A percentile compares a stretch with the other conserved stretches of the same genome.
These are phyloP conservation scores for Vireo griseus DNA, from an alignment of 2,797 vertebrate species.

Conservation along the genomic window DNA sequence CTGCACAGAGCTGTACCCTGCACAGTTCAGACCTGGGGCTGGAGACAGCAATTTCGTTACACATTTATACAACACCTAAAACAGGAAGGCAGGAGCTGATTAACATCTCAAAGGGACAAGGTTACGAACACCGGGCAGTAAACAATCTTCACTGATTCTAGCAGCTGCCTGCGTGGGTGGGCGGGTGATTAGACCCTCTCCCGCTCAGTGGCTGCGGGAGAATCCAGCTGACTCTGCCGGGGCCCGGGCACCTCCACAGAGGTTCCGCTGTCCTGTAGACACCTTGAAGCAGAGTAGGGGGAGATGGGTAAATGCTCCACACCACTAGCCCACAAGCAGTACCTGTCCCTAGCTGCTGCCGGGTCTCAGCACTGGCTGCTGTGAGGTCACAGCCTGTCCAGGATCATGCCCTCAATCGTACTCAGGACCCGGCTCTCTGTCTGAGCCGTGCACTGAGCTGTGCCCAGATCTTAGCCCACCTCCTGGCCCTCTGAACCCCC, in stretches of 20 bases:
- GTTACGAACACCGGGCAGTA: not conserved
- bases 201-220: accelerated
- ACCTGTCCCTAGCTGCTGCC: not conserved
- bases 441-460: accelerated
- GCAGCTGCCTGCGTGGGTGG: not conserved
- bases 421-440: not conserved
- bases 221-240: not conserved
- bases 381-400: not conserved
- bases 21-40: not conserved
- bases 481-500: not conserved
- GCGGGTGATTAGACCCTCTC: not conserved
- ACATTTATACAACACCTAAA: not conserved
- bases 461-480: not conserved
- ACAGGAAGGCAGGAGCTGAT: not conserved
- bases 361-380: not conserved
- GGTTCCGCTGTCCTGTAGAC: accelerated
- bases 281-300: accelerated
- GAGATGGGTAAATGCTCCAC: accelerated
- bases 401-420: not conserved
- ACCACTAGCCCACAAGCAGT: not conserved
- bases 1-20: not conserved
- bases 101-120: not conserved
- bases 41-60: not conserved
- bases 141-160: not conserved
- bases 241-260: not conserved